Evolutionary conservation across 2,888 invertebrate species (phyloP).

Genomic region (Seira sanloemensis): DNA sequence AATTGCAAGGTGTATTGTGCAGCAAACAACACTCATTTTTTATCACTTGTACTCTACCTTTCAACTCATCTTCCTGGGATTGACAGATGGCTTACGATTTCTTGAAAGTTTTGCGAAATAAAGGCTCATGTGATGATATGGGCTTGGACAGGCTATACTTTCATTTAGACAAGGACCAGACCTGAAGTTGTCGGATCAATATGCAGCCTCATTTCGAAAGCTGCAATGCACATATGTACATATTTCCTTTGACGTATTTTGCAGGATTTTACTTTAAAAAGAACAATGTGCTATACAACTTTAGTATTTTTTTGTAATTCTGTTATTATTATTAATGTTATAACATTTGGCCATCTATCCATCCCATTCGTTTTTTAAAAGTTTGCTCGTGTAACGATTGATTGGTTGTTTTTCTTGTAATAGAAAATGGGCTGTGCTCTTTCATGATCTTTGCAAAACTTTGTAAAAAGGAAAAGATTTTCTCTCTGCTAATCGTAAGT

Average conservation of each 20-base stretch:
- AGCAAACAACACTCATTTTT: neutral
- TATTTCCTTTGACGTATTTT: no score
- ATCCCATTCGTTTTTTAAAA: constrained; percentile 37
- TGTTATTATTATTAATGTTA: constrained; percentile 29
- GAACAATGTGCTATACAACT: neutral
- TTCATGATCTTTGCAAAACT: neutral
- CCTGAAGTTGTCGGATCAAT: neutral
- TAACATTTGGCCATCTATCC: neutral
- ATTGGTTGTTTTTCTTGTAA: constrained; percentile 28
- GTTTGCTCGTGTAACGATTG: constrained; percentile 58
- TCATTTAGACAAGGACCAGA: constrained; percentile 8
- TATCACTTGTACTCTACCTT: constrained; percentile 29
- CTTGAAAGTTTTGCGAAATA: constrained; percentile 23
- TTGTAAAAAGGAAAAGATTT: neutral
- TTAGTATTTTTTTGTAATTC: no score
- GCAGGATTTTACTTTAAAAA: neutral
- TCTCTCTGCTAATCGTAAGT: constrained; percentile 13
- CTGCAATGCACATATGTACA: neutral
- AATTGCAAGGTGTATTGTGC: no score
- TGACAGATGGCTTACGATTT: constrained; percentile 51
- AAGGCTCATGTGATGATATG: constrained; percentile 25
- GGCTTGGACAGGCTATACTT: constrained; percentile 24
- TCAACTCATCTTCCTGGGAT: constrained; percentile 40
- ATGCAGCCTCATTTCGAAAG: no score
- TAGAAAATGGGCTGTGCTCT: neutral